Percentiles rank a stretch among this genome's conserved stretches.
Evolutionary conservation across 2,113 vertebrate genomes (phyloP).

Genomic region (Limanda limanda): DNA sequence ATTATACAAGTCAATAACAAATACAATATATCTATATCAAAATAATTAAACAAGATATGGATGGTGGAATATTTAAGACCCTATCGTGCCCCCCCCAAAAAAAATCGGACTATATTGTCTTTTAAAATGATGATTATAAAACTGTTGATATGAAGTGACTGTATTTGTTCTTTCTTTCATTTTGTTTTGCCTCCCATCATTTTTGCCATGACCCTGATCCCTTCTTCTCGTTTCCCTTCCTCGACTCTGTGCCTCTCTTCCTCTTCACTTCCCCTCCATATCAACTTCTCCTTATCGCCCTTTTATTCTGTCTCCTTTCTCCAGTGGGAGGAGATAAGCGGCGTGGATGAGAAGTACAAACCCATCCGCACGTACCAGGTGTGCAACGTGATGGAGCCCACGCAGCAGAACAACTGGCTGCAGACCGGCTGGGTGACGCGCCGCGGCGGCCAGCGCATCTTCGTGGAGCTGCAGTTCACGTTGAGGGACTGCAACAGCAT

Average conservation of each 20-base stretch:
- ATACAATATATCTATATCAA: no score
- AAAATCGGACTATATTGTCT: no score
- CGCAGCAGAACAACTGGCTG: slow-evolving; percentile 98
- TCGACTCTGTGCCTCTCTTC: not conserved
- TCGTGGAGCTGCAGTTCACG: slow-evolving; percentile 97
- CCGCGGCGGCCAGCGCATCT: slow-evolving; percentile 91
- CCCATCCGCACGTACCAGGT: slow-evolving; percentile 97
- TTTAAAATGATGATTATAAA: no score
- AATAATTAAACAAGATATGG: no score
- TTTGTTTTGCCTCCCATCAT: no score
- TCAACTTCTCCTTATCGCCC: not conserved
- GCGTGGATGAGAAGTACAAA: slow-evolving; percentile 92
- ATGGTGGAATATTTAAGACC: no score
- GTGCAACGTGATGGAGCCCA: slow-evolving; percentile 96
- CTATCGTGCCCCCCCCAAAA: no score
- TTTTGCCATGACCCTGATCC: no score
- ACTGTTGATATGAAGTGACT: no score
- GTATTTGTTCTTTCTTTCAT: no score
- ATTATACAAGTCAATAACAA: no score
- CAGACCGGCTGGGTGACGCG: slow-evolving; percentile 94
- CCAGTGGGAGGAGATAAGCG: slow-evolving; percentile 99
- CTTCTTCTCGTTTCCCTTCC: not conserved
- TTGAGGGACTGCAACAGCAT: slow-evolving; percentile 98
- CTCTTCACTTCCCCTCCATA: not conserved
- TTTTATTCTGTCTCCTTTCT: not conserved